Base-by-base conservation (phyloP, 2,113 vertebrate genomes). In the Marcusenius ussheri region DNA sequence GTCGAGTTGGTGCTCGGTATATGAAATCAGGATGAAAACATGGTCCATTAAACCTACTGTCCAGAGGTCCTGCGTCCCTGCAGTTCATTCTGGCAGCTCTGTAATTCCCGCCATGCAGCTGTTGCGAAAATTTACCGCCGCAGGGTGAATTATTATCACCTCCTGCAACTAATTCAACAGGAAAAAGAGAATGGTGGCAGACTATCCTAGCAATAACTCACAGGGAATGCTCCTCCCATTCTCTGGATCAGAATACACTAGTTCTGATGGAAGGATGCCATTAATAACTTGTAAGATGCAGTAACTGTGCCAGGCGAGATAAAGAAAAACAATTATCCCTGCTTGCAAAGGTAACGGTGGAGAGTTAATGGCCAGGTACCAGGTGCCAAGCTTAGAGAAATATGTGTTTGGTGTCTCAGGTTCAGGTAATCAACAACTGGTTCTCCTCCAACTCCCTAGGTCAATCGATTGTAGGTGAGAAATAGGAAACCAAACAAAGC, bases 221-320 rank as follows among this genome's bases (percentile, higher is more conserved):
- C 50, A 88, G 56, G 53, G 51, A 87, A 49, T 21, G 47, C 11
- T 31, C 15, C 74, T 88, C 88, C 77, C 84, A 31, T 39, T 27
- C 50, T 56, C 6, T 31, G 10, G 62, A 80, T 66, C 84, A 51
- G 56, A 51, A 70, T 39, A 42, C 58, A 47, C 58, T n/a, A 19
- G 83, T 9, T 56, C 74, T 45, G 56, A 62, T 15, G 39, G 87
- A 66, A 24, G 87, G 56, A 13, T 8, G 53, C 87, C 83, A 89
- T 90, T 91, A 90, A 91, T 83, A 90, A 89, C 88, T 66, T 45
- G 88, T 90, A 90, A 91, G 42, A 91, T 47, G 85, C 5, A 58
- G 83, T 53, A 42, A 83, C 51, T 87, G 70, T 39, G 85, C 45
- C 45, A 17, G 35, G 87, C 50, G 87, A 66, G 87, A 89, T 58